These are phyloP conservation scores for Pteronotus mesoamericanus DNA, from an alignment of 2,797 vertebrate genomes.

Conservation along the genomic window DNA sequence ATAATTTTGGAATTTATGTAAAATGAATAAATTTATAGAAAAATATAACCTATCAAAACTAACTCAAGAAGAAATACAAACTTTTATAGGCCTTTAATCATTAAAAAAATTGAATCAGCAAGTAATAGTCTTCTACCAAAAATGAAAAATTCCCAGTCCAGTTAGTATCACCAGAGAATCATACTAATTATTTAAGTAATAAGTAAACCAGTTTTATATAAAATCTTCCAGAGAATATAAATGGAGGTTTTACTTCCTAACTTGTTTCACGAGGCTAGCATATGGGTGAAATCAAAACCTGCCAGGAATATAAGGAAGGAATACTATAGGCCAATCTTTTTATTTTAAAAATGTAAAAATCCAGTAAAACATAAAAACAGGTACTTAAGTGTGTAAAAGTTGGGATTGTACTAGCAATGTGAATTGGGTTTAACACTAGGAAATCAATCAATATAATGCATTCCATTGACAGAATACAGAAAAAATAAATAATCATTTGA, in stretches of 20 bases:
- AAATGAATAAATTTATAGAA: not conserved
- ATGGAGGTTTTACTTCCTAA: not conserved
- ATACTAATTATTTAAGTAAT: not conserved
- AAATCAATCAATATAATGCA: not conserved
- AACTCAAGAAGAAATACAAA: not conserved
- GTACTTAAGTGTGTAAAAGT: not conserved
- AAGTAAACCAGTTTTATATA: not conserved
- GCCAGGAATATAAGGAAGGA: not conserved
- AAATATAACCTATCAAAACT: not conserved
- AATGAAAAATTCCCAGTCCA: not conserved
- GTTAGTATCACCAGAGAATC: not conserved
- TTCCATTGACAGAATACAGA: not conserved
- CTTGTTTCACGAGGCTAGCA: not conserved
- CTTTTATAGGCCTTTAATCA: not conserved
- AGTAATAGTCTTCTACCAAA: not conserved
- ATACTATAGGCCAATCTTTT: not conserved
- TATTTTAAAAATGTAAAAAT: not conserved
- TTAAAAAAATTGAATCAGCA: not conserved
- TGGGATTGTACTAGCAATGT: not conserved
- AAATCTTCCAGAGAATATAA: not conserved
- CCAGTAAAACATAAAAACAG: not conserved
- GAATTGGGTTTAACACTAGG: not conserved
- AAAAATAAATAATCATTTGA: not conserved
- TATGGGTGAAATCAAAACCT: not conserved
- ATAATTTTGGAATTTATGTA: not conserved